A percentile compares a stretch with the other conserved stretches of the same genome.
These are phyloP conservation scores for Potorous gilbertii DNA, from an alignment of 2,797 vertebrate species.

Conservation along the genomic window DNA sequence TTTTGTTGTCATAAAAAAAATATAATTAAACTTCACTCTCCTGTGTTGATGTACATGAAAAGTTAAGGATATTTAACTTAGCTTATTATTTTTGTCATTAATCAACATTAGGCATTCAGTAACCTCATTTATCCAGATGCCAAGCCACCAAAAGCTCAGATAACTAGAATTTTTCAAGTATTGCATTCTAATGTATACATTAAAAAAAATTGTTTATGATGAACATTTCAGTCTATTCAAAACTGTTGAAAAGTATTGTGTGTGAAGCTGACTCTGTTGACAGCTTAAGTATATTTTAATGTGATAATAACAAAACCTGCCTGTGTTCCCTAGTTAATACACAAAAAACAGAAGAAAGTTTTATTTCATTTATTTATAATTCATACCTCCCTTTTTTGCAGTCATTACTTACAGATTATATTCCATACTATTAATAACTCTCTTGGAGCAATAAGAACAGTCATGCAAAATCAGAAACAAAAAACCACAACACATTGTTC, in stretches of 20 bases:
- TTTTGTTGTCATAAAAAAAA: neutral
- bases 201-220: neutral
- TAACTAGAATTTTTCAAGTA: constrained; percentile 55
- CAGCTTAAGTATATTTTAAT: neutral
- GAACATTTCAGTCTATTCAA: neutral
- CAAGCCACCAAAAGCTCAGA: neutral
- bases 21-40: neutral
- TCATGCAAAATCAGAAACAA: neutral
- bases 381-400: neutral
- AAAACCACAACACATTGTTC: neutral
- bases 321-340: neutral
- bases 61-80: neutral
- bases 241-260: neutral
- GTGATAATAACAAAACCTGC: neutral
- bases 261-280: neutral
- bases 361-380: neutral
- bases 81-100: constrained; percentile 3
- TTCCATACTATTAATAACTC: neutral
- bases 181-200: neutral
- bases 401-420: neutral
- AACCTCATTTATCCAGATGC: neutral
- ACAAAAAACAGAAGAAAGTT: neutral
- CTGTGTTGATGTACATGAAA: neutral
- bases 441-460: neutral
- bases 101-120: neutral